Evolutionary conservation across 2,888 invertebrate genomes (phyloP), one percentile per base, ranked within the genome.

Genomic region (Myathropa florea): DNA sequence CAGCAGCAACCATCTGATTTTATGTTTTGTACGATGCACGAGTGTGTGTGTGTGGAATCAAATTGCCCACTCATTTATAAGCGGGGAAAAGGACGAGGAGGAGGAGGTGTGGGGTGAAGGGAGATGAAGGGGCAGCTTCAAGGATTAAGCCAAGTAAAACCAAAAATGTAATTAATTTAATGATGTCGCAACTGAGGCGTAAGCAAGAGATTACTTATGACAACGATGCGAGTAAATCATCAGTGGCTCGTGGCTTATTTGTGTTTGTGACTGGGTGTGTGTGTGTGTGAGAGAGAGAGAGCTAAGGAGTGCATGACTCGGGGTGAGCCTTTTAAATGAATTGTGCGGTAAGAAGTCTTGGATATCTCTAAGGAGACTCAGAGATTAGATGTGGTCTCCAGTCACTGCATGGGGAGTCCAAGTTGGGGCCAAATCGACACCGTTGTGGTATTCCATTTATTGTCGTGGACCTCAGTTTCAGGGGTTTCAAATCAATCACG

Each of bases 141-240:
- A 9, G 78, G 65, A 73, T 78, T 78, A 86, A 78, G 82, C 73
- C 85, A 73, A 82, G 73, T 70, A 64, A 78, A 73, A 78, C 77
- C 64, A 59, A 82, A 82, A 77, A 78, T 57, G 85, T 78, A 73
- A 86, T 86, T 86, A 86, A 86, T 86, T 78, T 75, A 86, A 86
- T 86, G 85, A 71, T 78, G 85, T 82, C 81, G 70, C 82, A 82
- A 82, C 78, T 86, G 77, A 82, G 70, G 77, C 70, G 78, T 86
- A 78, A 86, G 78, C 73, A 70, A 65, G 73, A 72, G 85, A 86
- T 86, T 86, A 82, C 72, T 73, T 72, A 72, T 80, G 30, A 83
- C 68, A 60, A 68, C 60, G 57, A 57, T 57, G 57, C 57, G 57
- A 57, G 70, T 84, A 84, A 84, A 81, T 84, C 71, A 71, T 68